These are phyloP conservation scores for Alexandromys fortis DNA, from an alignment of 2,113 vertebrate genomes.

Conservation along the genomic window DNA sequence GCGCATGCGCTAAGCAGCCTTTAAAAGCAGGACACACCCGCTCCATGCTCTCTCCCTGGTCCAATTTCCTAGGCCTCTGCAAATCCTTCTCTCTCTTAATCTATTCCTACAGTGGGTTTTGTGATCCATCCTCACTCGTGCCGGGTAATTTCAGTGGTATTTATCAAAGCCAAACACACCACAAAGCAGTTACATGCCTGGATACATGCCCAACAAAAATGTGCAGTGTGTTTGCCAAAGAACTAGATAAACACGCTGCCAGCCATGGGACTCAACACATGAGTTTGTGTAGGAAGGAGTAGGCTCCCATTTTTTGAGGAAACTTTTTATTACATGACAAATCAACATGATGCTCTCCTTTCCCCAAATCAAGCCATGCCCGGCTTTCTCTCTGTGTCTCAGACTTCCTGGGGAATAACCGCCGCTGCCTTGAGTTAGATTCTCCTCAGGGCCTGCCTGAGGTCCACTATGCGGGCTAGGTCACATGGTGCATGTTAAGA, in stretches of 20 bases:
- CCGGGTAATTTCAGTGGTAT: background rate
- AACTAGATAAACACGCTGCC: background rate
- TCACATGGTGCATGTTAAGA: no score
- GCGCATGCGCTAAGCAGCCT: no score
- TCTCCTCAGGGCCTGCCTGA: background rate
- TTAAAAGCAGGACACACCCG: no score
- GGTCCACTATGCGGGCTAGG: background rate
- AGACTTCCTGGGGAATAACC: no score
- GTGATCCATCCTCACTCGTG: no score
- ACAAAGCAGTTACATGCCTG: background rate
- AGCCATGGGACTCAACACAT: rapidly evolving
- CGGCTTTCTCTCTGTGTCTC: background rate
- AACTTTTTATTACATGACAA: background rate
- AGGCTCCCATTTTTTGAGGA: background rate
- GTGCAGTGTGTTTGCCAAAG: background rate
- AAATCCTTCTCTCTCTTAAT: no score
- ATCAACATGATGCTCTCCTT: background rate
- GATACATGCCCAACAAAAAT: background rate
- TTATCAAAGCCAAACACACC: background rate
- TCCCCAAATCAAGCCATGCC: background rate
- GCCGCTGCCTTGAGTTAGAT: background rate
- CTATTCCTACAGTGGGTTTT: no score
- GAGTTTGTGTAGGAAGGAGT: background rate
- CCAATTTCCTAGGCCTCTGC: no score
- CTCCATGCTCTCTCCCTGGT: no score